These are phyloP conservation scores for Drosophila ezoana DNA, from an alignment of 2,888 invertebrate species.

Conservation along the genomic window DNA sequence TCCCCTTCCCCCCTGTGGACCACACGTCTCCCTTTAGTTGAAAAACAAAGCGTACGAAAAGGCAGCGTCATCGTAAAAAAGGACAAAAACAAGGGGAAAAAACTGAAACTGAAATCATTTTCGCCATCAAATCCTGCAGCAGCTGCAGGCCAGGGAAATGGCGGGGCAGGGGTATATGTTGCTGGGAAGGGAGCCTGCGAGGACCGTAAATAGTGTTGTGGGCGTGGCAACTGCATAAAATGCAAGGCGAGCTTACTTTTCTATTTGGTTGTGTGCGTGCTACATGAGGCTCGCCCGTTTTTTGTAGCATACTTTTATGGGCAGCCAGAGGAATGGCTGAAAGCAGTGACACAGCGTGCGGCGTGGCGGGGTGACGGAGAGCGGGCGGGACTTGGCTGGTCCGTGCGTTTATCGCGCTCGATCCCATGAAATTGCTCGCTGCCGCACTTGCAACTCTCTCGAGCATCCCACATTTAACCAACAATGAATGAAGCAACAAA, in stretches of 20 bases:
- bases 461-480: slow-evolving; percentile 52
- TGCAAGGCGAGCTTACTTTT: slow-evolving; percentile 54
- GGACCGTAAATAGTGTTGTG: slow-evolving; percentile 48
- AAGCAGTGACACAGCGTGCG: neutral
- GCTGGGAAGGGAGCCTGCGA: neutral
- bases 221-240: slow-evolving; percentile 62
- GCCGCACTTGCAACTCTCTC: slow-evolving; percentile 29
- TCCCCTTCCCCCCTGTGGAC: rapidly evolving
- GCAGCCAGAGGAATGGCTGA: slow-evolving; percentile 31
- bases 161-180: neutral
- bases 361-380: slow-evolving; percentile 15
- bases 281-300: slow-evolving; percentile 32
- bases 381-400: slow-evolving; percentile 12
- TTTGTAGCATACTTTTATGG: slow-evolving; percentile 74
- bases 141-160: slow-evolving; percentile 17
- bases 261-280: slow-evolving; percentile 50
- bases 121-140: slow-evolving; percentile 60
- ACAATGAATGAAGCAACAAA: slow-evolving; percentile 82
- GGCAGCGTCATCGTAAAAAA: slow-evolving; percentile 73
- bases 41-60: slow-evolving; percentile 74
- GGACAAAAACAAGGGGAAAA: slow-evolving; percentile 21
- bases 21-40: slow-evolving; percentile 7
- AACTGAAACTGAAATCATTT: slow-evolving; percentile 76
- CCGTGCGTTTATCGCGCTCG: slow-evolving; percentile 35
- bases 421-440: slow-evolving; percentile 44